Evolutionary conservation across 1,140 invertebrate genomes (phyloP).

Genomic region (Carposina sasakii): DNA sequence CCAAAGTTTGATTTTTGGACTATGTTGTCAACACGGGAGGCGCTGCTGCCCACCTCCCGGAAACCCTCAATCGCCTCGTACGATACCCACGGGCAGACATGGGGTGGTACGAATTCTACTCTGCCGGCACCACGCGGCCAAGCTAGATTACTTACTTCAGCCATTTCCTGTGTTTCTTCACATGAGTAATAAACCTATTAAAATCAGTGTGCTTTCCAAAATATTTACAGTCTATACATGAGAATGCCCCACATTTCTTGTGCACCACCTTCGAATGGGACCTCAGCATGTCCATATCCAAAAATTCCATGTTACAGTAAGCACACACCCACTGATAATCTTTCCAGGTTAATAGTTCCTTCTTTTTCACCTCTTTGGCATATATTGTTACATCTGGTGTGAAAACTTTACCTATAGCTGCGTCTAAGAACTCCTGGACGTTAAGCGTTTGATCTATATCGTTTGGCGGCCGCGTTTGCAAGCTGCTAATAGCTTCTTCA

Average conservation of each 20-base stretch:
- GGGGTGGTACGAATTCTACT: no score
- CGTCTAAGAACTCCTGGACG: conserved; percentile 42
- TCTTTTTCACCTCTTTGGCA: conserved; percentile 25
- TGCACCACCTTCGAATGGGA: conserved; percentile 44
- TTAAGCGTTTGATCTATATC: conserved; percentile 28
- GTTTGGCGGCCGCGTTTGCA: neutral
- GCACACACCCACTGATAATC: conserved; percentile 52
- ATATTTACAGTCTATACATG: conserved; percentile 44
- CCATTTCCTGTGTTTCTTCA: conserved; percentile 26
- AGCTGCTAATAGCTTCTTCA: neutral
- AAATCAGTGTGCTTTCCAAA: conserved; percentile 26
- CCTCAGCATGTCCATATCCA: conserved; percentile 38
- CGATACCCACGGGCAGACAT: no score
- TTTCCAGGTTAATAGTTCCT: conserved; percentile 33
- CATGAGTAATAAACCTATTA: conserved; percentile 23
- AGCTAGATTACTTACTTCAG: conserved; percentile 23
- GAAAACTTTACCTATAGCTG: conserved; percentile 33
- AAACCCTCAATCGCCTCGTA: no score
- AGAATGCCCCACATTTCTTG: conserved; percentile 45
- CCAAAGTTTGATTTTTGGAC: no score
- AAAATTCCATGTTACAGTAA: conserved; percentile 50
- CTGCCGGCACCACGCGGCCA: no score
- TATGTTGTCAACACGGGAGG: no score
- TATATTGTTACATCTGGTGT: conserved; percentile 35
- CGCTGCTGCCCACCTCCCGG: no score